Conservation (phyloP, 1,140 invertebrate genomes). For the Stegodyphus mimosarum region DNA sequence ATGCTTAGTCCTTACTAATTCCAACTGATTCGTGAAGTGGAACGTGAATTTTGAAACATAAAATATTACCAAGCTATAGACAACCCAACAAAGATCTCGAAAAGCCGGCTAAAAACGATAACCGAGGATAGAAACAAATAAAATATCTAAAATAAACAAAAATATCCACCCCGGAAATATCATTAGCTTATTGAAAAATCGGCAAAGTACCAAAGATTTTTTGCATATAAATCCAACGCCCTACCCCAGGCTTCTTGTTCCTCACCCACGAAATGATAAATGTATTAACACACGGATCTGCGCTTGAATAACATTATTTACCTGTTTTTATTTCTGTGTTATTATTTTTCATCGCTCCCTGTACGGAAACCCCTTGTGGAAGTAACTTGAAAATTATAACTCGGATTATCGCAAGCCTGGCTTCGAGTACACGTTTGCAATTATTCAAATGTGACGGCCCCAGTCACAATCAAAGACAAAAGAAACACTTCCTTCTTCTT, state of each 20-base stretch:
- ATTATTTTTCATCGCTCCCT: slow-evolving; percentile 9
- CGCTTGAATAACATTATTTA: slow-evolving; percentile 22
- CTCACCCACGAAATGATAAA: slow-evolving; percentile 42
- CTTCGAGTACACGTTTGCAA: slow-evolving; percentile 3
- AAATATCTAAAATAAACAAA: slow-evolving; percentile 11
- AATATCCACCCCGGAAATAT: slow-evolving; percentile 37
- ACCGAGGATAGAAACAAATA: neutral
- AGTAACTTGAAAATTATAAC: slow-evolving; percentile 58
- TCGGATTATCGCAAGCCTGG: neutral
- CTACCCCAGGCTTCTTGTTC: slow-evolving; percentile 1
- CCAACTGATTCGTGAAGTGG: neutral
- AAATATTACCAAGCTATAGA: slow-evolving; percentile 27
- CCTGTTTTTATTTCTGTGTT: slow-evolving; percentile 56
- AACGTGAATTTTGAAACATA: slow-evolving; percentile 5
- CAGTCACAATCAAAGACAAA: slow-evolving; percentile 16
- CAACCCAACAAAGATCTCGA: neutral
- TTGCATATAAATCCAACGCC: slow-evolving; percentile 17
- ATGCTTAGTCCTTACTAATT: neutral
- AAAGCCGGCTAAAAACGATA: too few relatives aligned
- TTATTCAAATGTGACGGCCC: slow-evolving; percentile 54
- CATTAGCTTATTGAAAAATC: slow-evolving; percentile 59
- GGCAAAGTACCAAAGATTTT: slow-evolving; percentile 18
- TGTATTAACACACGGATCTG: slow-evolving; percentile 39
- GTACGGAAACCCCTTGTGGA: slow-evolving; percentile 15
- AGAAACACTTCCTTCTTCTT: slow-evolving; percentile 12